These are phyloP conservation scores for Phyllostomus hastatus DNA, from an alignment of 2,113 vertebrate genomes.

Conservation along the genomic window DNA sequence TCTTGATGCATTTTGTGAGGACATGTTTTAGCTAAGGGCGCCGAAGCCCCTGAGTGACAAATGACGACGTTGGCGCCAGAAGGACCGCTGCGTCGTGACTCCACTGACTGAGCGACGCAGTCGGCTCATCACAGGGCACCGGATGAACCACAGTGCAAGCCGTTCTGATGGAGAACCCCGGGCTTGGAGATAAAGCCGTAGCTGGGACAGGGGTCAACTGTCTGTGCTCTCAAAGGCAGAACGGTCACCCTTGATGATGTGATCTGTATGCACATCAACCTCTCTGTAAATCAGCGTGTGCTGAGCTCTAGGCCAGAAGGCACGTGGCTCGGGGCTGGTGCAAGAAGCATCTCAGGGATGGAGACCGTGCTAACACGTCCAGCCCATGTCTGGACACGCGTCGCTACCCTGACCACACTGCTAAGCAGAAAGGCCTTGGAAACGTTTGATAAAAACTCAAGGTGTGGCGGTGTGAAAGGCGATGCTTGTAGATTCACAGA, in stretches of 20 bases:
- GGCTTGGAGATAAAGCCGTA: background rate
- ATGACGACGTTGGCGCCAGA: background rate
- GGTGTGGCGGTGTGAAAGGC: background rate
- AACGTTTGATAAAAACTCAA: background rate
- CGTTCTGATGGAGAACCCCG: background rate
- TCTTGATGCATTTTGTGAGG: conserved; percentile 38
- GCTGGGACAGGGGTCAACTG: background rate
- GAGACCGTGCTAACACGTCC: background rate
- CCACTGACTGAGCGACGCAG: background rate
- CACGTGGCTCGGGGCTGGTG: background rate
- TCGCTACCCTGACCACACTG: background rate
- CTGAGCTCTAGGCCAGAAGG: background rate
- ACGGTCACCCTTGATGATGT: background rate
- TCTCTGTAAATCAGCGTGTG: background rate
- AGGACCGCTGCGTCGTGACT: background rate
- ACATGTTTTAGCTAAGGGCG: conserved; percentile 24
- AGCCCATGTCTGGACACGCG: background rate
- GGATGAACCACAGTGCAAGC: background rate
- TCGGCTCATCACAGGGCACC: background rate
- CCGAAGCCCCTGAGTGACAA: background rate
- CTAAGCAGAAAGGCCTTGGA: background rate
- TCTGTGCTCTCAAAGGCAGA: background rate
- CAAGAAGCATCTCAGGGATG: background rate
- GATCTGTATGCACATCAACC: background rate
- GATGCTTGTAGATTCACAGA: background rate